Conservation (phyloP, 2,113 vertebrate genomes). For the Cephalophus harveyi region DNA sequence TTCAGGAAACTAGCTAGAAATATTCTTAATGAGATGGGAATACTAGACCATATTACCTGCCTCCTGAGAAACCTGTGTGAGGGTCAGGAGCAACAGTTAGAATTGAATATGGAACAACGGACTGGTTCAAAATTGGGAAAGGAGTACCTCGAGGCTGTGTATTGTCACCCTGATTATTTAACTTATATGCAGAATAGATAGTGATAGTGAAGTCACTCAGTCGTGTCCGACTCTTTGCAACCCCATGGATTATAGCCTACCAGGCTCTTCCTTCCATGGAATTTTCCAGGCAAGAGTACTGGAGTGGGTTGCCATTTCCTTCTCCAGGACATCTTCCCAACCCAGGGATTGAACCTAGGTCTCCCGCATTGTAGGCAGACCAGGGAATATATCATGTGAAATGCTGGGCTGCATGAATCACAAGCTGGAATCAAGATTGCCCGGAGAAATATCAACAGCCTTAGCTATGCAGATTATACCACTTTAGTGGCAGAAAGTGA, state of each 20-base stretch:
- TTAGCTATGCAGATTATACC: neutral
- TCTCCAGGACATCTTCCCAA: too few relatives aligned
- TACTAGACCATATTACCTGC: neutral
- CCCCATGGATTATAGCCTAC: too few relatives aligned
- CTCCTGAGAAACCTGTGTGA: neutral
- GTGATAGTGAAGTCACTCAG: too few relatives aligned
- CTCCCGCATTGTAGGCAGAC: too few relatives aligned
- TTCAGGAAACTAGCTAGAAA: neutral
- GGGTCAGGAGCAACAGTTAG: neutral
- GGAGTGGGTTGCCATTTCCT: too few relatives aligned
- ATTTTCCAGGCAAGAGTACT: too few relatives aligned
- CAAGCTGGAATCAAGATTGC: neutral
- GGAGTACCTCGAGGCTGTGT: neutral
- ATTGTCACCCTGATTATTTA: neutral
- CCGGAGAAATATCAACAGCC: neutral
- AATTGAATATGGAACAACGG: neutral
- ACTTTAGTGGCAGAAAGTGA: neutral
- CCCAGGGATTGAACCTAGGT: too few relatives aligned
- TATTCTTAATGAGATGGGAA: neutral
- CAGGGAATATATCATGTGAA: neutral
- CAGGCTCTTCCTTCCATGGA: too few relatives aligned
- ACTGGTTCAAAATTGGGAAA: neutral
- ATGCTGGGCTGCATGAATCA: neutral
- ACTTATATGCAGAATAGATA: neutral
- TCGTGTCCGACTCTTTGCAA: too few relatives aligned